Evolutionary conservation across 2,888 invertebrate species (phyloP).

Genomic region (Leptopilina drosophilae): DNA sequence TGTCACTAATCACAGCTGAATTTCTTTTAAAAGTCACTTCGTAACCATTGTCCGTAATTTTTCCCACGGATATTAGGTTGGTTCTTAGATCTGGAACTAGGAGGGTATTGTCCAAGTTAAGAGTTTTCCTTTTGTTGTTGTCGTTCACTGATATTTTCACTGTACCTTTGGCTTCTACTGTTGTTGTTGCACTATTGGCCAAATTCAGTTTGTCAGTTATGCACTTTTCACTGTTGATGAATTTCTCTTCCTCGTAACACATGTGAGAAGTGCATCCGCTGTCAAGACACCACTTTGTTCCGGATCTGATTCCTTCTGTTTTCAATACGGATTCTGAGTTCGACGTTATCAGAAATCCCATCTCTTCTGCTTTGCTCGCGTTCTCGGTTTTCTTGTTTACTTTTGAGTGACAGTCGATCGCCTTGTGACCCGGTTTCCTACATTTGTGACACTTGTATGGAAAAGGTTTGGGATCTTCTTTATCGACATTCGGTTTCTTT

Average conservation of each 20-base stretch:
- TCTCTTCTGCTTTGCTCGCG: background rate
- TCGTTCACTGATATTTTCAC: background rate
- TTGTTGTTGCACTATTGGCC: constrained; percentile 44
- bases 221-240: constrained; percentile 38
- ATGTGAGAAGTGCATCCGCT: constrained; percentile 46
- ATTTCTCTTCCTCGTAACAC: constrained; percentile 43
- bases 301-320: background rate
- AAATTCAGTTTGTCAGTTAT: constrained; percentile 43
- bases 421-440: background rate
- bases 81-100: background rate
- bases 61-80: background rate
- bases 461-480: too few relatives aligned
- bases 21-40: constrained; percentile 22
- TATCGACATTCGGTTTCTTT: too few relatives aligned
- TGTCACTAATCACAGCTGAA: background rate
- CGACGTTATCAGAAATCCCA: background rate
- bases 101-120: background rate
- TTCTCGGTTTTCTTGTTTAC: background rate
- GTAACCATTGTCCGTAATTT: background rate
- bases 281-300: constrained; percentile 36
- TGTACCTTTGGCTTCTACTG: constrained; percentile 44
- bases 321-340: background rate
- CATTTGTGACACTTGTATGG: too few relatives aligned
- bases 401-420: constrained; percentile 2
- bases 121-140: background rate